Evolutionary conservation across 2,888 invertebrate species (phyloP), one percentile per base, ranked within the genome.

Genomic region (Melieria picta): DNA sequence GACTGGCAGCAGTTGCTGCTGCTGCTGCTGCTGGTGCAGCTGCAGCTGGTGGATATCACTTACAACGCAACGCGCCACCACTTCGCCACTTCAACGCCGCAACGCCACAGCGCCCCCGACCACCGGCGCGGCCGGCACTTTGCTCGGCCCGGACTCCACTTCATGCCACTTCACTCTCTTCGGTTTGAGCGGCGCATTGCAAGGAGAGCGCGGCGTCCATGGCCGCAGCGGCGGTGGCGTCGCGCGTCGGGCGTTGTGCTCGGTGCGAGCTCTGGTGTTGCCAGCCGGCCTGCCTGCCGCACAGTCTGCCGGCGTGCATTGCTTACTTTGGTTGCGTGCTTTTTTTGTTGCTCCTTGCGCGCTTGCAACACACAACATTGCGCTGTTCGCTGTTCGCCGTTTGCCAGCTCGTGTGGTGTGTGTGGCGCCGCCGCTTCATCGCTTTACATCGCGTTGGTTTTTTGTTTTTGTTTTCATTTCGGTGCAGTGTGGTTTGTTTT

Each of bases 231-330:
- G 30, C 30, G 30, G 30, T 30, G 30, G 30, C 30, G 30, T 30
- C 30, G 30, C 7, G 30, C 42, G 13, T 7, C 45, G 60, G 11
- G 45, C 61, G 42, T 16, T 13, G 16, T 30, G 45, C 4, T 11
- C 10, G 43, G 50, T 65, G 62, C 56, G 48, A 56, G 56, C 69
- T 69, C 69, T 55, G 63, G 45, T 45, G 13, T 55, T 55, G 13
- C n/a, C 55, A 56, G n/a, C 42, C 56, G 74, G 77, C 76, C 78
- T 76, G 79, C 75, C 75, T 74, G 75, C 74, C 78, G 78, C 79
- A 79, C 83, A 84, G 84, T 84, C 83, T 81, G 84, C 79, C 83
- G 83, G 82, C 83, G 84, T 84, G 82, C 83, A 81, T 84, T 80
- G 82, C 82, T 83, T 84, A 83, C 82, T 80, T 83, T 84, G 83